Evolutionary conservation across 2,797 vertebrate genomes (phyloP).

Genomic region (Morelia viridis): DNA sequence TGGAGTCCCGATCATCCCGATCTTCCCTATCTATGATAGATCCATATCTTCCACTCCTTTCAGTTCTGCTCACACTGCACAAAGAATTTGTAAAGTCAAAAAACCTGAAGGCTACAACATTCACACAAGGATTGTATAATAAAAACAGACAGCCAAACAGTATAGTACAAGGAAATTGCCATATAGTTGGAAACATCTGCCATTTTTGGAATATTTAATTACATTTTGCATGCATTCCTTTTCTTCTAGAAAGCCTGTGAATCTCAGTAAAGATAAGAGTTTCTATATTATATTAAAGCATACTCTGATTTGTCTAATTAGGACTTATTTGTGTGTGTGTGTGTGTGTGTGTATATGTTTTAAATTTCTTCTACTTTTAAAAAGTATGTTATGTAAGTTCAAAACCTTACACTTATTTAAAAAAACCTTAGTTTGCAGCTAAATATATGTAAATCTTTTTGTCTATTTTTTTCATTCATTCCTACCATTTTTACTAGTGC

Average conservation of each 20-base stretch:
- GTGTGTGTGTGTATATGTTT: not conserved
- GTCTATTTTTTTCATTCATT: not conserved
- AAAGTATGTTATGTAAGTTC: not conserved
- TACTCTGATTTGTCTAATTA: not conserved
- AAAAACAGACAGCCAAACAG: not conserved
- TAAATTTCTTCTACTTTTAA: not conserved
- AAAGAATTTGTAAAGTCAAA: not conserved
- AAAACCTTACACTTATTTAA: not conserved
- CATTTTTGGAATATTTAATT: not conserved
- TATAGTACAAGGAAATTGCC: not conserved
- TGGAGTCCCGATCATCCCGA: slow-evolving; percentile 83
- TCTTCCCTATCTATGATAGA: slow-evolving; percentile 90
- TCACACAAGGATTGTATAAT: not conserved
- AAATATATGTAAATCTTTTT: not conserved
- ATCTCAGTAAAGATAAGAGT: not conserved
- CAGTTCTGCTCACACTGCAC: slow-evolving; percentile 89
- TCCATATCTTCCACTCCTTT: slow-evolving; percentile 94
- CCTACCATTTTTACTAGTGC: not conserved
- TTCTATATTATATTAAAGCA: not conserved
- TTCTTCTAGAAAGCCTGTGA: not conserved
- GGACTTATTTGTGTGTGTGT: not conserved
- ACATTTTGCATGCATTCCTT: not conserved
- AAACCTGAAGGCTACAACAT: not conserved
- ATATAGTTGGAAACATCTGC: not conserved
- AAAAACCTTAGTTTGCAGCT: not conserved